Conservation (phyloP, 2,888 invertebrate genomes). For the Caenorhabditis auriculariae region DNA sequence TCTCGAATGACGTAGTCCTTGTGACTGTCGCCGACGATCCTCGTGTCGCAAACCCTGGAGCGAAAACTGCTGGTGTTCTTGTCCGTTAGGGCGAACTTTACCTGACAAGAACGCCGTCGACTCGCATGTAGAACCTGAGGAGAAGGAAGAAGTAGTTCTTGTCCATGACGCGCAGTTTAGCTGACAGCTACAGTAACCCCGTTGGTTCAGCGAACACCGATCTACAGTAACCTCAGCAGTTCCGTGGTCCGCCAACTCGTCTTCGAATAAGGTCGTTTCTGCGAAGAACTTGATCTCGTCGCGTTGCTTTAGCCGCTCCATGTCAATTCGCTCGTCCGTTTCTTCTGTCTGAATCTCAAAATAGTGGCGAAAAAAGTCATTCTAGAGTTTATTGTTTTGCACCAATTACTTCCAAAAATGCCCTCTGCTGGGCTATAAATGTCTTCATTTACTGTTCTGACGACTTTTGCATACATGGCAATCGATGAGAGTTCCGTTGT, state of each 20-base stretch:
- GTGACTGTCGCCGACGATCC: constrained; percentile 44
- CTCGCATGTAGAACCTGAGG: constrained; percentile 85
- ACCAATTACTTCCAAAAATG: constrained; percentile 1
- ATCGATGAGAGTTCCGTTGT: constrained; percentile 74
- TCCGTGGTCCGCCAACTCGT: constrained; percentile 97
- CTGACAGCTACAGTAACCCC: constrained; percentile 77
- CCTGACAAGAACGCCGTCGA: constrained; percentile 84
- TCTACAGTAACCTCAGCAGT: constrained; percentile 73
- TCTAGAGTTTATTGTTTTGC: neutral
- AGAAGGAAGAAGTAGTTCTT: constrained; percentile 82
- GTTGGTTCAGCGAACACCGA: neutral
- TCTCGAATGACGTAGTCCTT: constrained; percentile 44
- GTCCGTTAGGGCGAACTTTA: neutral
- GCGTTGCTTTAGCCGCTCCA: constrained; percentile 81
- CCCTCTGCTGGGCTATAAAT: too few relatives aligned
- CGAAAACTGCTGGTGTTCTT: neutral
- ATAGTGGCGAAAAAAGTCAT: too few relatives aligned
- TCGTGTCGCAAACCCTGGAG: constrained; percentile 49
- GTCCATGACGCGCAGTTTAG: constrained; percentile 82
- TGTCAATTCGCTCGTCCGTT: constrained; percentile 74
- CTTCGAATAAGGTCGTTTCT: constrained; percentile 85
- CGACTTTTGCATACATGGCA: constrained; percentile 5
- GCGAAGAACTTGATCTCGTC: constrained; percentile 92
- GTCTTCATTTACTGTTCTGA: neutral
- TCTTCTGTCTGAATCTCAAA: constrained; percentile 12